Percentiles rank a stretch among this genome's conserved stretches.
phyloP scores from a whole-genome alignment of 2,797 vertebrate genomes.

The Alosa sapidissima region DNA sequence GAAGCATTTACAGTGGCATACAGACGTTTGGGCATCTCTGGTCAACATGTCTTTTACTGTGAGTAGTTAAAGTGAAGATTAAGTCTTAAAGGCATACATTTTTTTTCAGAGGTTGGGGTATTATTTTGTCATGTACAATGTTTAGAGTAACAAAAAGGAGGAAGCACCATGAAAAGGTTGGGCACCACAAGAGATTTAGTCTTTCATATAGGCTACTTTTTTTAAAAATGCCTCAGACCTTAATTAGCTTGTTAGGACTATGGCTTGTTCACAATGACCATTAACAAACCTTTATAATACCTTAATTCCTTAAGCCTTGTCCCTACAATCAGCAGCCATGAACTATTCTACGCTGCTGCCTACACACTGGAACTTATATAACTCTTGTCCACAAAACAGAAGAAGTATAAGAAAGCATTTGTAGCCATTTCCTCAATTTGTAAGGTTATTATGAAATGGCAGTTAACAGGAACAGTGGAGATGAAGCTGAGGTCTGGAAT shows the following conservation, averaged over 20 bases:
- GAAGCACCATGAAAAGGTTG: no score
- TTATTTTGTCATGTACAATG: no score
- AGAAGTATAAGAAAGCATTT: neutral
- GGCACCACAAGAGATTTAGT: no score
- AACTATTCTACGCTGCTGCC: neutral
- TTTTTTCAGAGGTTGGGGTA: no score
- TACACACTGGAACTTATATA: neutral
- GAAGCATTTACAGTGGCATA: neutral
- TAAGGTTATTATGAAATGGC: neutral
- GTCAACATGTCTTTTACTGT: neutral
- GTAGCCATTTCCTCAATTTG: neutral
- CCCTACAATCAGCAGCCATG: neutral
- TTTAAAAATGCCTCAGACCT: no score
- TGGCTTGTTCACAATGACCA: neutral
- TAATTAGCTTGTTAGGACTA: no score
- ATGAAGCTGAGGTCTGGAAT: neutral
- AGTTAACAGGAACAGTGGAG: neutral
- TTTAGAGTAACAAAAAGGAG: no score
- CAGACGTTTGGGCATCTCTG: neutral
- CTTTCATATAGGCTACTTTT: no score
- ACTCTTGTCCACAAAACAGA: neutral
- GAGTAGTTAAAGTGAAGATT: neutral
- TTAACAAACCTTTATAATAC: neutral
- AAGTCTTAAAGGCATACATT: no score
- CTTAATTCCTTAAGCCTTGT: neutral